Evolutionary conservation across 2,888 invertebrate genomes (phyloP), one percentile per base, ranked within the genome.

Genomic region (Blera fallax): DNA sequence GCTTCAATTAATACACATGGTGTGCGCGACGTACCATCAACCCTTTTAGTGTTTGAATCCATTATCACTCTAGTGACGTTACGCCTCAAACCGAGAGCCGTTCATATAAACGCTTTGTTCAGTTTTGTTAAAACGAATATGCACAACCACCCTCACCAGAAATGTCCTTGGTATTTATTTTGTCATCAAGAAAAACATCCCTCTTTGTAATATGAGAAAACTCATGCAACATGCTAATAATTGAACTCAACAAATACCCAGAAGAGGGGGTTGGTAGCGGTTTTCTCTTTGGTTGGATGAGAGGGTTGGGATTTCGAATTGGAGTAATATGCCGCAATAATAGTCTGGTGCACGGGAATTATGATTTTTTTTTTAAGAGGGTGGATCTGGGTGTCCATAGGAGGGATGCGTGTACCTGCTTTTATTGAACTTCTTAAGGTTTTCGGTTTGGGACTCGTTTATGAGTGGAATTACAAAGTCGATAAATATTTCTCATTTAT

Each of bases 21-120:
- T 70, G 60, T 73, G 83, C 73, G 80, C 80, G 80, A 77, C 80
- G 85, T 81, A 72, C 80, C 85, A 40, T 72, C 85, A 85, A 85
- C 85, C 85, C 85, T 85, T 85, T 85, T 85, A 85, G 85, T 81
- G 85, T 85, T 85, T 67, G 85, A 81, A 85, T 85, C 85, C 85
- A 85, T 85, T 85, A 85, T 85, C 85, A 81, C 85, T 85, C 80
- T 34, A 48, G 65, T 73, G 76, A 85, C 85, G 81, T 80, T 85
- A 81, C 81, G 85, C 85, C 85, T 85, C 85, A 85, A 80, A 85
- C 85, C 85, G 60, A 29, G 69, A 27, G 29, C 37, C 32, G 16
- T 80, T 43, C 40, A 24, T n/a, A 77, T 67, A 64, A 67, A 72
- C 77, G 77, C 72, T 85, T 85, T 81, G 85, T 85, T 77, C 81